Conservation (phyloP, 2,113 vertebrate species). For the Oceanodroma tethys region DNA sequence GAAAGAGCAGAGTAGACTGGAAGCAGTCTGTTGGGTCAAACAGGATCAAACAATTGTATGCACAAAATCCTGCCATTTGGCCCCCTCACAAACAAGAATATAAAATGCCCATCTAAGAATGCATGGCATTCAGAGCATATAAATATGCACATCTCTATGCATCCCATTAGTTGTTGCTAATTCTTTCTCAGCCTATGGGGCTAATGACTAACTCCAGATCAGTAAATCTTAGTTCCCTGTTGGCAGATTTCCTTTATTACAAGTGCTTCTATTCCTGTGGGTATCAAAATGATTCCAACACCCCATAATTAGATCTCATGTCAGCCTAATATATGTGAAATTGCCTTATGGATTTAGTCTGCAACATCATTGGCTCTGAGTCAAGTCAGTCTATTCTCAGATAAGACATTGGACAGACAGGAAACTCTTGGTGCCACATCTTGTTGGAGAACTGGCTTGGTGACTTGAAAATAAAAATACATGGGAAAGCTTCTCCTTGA, state of each 20-base stretch:
- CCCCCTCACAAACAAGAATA: neutral
- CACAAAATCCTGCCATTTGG: neutral
- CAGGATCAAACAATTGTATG: neutral
- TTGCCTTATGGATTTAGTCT: slow-evolving; percentile 35
- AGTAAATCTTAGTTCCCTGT: slow-evolving; percentile 23
- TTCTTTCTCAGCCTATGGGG: slow-evolving; percentile 18
- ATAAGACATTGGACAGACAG: slow-evolving; percentile 6
- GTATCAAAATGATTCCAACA: slow-evolving; percentile 45
- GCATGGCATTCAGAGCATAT: neutral
- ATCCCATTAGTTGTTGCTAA: neutral
- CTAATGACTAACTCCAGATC: slow-evolving; percentile 20
- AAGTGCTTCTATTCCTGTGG: slow-evolving; percentile 1
- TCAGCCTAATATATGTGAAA: slow-evolving; percentile 23
- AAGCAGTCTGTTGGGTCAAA: neutral
- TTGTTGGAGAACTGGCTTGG: slow-evolving; percentile 24
- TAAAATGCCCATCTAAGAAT: neutral
- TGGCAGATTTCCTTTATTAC: slow-evolving; percentile 40
- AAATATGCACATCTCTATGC: neutral
- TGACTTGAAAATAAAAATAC: neutral
- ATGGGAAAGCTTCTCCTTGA: slow-evolving; percentile 2
- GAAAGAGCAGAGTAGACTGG: neutral
- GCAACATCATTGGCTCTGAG: slow-evolving; percentile 23
- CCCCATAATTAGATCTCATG: slow-evolving; percentile 42
- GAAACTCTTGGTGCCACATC: slow-evolving; percentile 3
- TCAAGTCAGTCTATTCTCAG: neutral